A percentile compares a stretch with the other conserved stretches of the same genome.
These are phyloP conservation scores for Hypocryptadius cinnamomeus DNA, from an alignment of 2,113 vertebrate species.

Conservation along the genomic window DNA sequence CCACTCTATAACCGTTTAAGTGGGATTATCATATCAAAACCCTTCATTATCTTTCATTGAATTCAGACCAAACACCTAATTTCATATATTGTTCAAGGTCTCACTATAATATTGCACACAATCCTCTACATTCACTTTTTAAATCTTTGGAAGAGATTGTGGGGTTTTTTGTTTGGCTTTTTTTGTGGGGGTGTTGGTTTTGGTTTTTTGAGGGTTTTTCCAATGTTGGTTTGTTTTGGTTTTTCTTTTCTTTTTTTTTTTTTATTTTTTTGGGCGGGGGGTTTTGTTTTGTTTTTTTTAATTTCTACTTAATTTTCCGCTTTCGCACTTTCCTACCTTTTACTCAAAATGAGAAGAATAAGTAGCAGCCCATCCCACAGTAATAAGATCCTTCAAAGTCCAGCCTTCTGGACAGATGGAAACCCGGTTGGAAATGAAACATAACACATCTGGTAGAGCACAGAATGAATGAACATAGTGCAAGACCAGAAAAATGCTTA, in stretches of 20 bases:
- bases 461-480: conserved; percentile 4
- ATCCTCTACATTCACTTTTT: conserved; percentile 19
- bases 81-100: conserved; percentile 51
- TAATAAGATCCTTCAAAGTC: conserved; percentile 30
- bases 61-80: conserved; percentile 61
- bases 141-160: not conserved
- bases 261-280: too few species aligned
- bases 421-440: conserved; percentile 50
- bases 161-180: not conserved
- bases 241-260: not conserved
- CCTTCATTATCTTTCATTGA: conserved; percentile 57
- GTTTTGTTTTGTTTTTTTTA: not conserved
- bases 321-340: not conserved
- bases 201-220: not conserved
- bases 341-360: not conserved
- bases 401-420: conserved; percentile 46
- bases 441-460: conserved; percentile 24
- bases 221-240: not conserved
- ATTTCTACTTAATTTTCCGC: not conserved
- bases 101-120: conserved; percentile 6
- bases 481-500: conserved; percentile 9
- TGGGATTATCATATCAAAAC: conserved; percentile 68
- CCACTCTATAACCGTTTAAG: conserved; percentile 59
- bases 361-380: not conserved
- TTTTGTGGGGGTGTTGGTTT: not conserved